Evolutionary conservation across 2,888 invertebrate species (phyloP).

Genomic region (Pharmacophagus antenor): DNA sequence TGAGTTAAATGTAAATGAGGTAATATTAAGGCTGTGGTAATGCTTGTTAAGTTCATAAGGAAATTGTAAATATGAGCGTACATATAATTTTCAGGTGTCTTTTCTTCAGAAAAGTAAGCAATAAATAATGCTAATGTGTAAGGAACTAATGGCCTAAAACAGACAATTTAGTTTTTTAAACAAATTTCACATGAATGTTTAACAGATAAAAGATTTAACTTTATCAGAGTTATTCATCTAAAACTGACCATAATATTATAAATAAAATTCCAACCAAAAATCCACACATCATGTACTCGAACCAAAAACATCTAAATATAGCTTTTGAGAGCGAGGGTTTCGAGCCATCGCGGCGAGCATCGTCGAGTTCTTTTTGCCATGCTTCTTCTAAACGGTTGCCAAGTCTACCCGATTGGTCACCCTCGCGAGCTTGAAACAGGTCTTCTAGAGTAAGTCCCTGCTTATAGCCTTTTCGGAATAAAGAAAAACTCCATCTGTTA

Average conservation of each 20-base stretch:
- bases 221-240: neutral
- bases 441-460: constrained; percentile 84
- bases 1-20: constrained; percentile 83
- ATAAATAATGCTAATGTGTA: constrained; percentile 83
- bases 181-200: neutral
- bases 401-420: constrained; percentile 83
- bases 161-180: constrained; percentile 5
- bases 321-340: constrained; percentile 82
- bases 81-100: constrained; percentile 64
- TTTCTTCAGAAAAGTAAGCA: constrained; percentile 81
- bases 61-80: constrained; percentile 85
- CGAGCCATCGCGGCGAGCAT: constrained; percentile 66
- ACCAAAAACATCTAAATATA: constrained; percentile 81
- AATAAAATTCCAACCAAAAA: constrained; percentile 79
- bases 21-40: constrained; percentile 81
- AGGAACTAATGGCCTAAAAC: constrained; percentile 83
- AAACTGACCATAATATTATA: constrained; percentile 79
- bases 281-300: constrained; percentile 82
- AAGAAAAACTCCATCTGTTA: constrained; percentile 84
- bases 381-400: constrained; percentile 84
- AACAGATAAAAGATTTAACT: too few species aligned
- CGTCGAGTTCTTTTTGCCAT: constrained; percentile 82
- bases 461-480: constrained; percentile 83
- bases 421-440: constrained; percentile 82
- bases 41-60: constrained; percentile 80